Evolutionary conservation across 2,888 invertebrate genomes (phyloP).

Genomic region (Agrochola lychnidis): DNA sequence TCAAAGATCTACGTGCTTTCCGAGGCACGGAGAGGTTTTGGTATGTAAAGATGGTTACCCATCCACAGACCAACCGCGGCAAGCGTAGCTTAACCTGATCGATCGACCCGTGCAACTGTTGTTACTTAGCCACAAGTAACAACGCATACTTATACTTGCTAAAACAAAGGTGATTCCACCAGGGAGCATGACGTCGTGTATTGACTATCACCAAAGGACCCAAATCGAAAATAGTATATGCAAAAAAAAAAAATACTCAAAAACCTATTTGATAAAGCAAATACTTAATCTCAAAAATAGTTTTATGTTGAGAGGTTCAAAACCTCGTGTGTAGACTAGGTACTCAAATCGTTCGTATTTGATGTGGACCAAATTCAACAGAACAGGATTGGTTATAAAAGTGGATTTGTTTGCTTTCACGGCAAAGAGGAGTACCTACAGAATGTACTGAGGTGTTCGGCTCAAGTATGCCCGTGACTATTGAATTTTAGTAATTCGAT

Average conservation of each 20-base stretch:
- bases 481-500: no score
- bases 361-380: conserved; percentile 30
- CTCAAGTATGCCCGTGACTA: no score
- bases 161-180: no score
- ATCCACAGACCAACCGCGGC: no score
- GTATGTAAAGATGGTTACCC: no score
- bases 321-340: neutral
- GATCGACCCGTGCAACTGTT: no score
- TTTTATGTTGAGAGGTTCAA: neutral
- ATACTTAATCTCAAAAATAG: conserved; percentile 13
- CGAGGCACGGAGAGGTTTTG: no score
- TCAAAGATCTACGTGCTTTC: no score
- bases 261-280: conserved; percentile 28
- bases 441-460: neutral
- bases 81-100: no score
- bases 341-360: conserved; percentile 23
- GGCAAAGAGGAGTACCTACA: neutral
- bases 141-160: no score
- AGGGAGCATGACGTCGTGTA: neutral
- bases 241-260: neutral
- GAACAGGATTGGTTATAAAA: conserved; percentile 38
- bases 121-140: no score
- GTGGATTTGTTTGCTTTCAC: conserved; percentile 21
- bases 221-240: neutral
- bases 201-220: neutral